Evolutionary conservation across 2,113 vertebrate genomes (phyloP).

Genomic region (Sylvilagus bachmani): DNA sequence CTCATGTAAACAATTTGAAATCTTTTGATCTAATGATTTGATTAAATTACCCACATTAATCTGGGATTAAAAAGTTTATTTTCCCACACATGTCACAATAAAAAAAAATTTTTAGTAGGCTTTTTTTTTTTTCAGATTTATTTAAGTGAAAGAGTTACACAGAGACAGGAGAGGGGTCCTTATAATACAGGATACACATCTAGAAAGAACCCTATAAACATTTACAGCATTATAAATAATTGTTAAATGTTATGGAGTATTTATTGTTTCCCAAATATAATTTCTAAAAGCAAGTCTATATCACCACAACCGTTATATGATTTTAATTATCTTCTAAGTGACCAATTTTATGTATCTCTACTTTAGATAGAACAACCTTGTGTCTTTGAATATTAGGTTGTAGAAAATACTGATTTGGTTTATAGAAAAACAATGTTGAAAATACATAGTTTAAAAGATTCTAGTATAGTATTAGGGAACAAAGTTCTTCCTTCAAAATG

Average conservation of each 20-base stretch:
- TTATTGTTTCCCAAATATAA: constrained; percentile 48
- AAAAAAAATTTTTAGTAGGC: constrained; percentile 21
- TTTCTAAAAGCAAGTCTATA: constrained; percentile 33
- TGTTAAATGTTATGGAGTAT: background rate
- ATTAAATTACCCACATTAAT: constrained; percentile 34
- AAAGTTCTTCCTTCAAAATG: background rate
- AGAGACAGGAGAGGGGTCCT: background rate
- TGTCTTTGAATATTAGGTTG: background rate
- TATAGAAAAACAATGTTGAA: constrained; percentile 38
- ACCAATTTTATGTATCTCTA: constrained; percentile 32
- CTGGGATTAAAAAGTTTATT: constrained; percentile 57
- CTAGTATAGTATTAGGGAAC: background rate
- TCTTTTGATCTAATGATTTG: constrained; percentile 16
- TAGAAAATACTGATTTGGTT: constrained; percentile 19
- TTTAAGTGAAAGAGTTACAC: no score
- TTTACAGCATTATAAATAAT: constrained; percentile 41
- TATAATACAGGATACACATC: background rate
- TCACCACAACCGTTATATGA: background rate
- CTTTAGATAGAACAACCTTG: constrained; percentile 5
- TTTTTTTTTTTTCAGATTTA: background rate
- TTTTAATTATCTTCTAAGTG: constrained; percentile 34
- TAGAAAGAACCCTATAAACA: constrained; percentile 18
- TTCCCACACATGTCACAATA: background rate
- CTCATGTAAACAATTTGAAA: constrained; percentile 13
- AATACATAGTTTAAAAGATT: background rate